These are phyloP conservation scores for Aldabrachelys gigantea DNA, from an alignment of 2,113 vertebrate genomes.

Conservation along the genomic window DNA sequence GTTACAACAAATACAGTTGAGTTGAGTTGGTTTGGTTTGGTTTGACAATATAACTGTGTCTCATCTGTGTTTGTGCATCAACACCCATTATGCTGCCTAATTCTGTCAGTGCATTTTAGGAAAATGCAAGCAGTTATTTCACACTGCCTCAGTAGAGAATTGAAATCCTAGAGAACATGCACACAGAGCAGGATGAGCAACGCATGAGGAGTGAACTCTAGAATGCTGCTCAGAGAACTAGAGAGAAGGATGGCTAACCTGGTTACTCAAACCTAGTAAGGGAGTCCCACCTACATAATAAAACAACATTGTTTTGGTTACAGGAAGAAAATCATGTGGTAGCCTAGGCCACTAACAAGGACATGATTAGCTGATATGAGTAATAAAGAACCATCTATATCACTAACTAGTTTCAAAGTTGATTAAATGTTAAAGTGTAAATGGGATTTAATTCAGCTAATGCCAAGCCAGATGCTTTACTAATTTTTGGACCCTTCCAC, in stretches of 20 bases:
- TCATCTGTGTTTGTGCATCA: conserved; percentile 33
- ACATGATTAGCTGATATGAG: background rate
- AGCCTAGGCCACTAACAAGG: background rate
- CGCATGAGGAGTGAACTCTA: background rate
- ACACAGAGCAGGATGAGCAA: background rate
- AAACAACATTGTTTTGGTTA: rapidly evolving
- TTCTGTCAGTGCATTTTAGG: rapidly evolving
- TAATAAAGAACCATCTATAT: conserved; percentile 6
- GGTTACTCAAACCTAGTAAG: background rate
- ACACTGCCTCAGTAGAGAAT: background rate
- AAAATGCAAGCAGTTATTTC: conserved; percentile 25
- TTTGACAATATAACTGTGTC: conserved; percentile 20
- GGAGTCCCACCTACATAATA: background rate
- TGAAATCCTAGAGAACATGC: background rate
- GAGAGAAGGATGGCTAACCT: background rate
- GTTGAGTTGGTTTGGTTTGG: background rate
- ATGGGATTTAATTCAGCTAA: background rate
- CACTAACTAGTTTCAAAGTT: conserved; percentile 1
- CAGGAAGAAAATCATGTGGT: rapidly evolving
- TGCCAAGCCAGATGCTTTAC: background rate
- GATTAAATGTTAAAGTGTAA: conserved; percentile 29
- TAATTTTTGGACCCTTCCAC: background rate
- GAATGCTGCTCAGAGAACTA: background rate
- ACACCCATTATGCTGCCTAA: conserved; percentile 6
- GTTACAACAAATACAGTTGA: conserved; percentile 22